Evolutionary conservation across 2,797 vertebrate species (phyloP).

Genomic region (Crax fasciolata): DNA sequence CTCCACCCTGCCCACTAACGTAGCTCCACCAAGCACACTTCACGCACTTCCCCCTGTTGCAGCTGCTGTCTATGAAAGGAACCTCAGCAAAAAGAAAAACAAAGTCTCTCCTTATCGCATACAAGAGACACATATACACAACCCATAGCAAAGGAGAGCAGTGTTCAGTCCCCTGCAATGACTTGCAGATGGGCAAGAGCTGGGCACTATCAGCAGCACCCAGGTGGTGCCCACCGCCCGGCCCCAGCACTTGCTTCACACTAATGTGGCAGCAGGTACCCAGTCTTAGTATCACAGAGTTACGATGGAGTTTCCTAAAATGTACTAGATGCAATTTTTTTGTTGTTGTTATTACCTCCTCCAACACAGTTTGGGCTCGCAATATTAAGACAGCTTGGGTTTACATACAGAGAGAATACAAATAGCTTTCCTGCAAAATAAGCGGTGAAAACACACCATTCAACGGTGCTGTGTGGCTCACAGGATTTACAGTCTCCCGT

Average conservation of each 20-base stretch:
- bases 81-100: background rate
- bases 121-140: fast-evolving
- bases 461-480: background rate
- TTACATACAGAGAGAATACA: conserved; percentile 59
- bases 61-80: background rate
- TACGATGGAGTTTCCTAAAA: background rate
- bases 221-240: background rate
- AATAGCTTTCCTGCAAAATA: conserved; percentile 65
- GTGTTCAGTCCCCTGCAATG: background rate
- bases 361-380: conserved; percentile 59
- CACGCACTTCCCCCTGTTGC: fast-evolving
- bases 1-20: background rate
- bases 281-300: fast-evolving
- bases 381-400: conserved; percentile 73
- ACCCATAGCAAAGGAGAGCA: background rate
- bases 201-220: background rate
- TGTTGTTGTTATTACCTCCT: conserved; percentile 56
- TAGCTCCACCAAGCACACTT: fast-evolving
- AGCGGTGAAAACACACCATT: conserved; percentile 49
- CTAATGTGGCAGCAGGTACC: fast-evolving
- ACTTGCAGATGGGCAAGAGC: background rate
- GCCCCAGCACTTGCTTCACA: background rate
- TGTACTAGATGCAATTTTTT: background rate
- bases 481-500: conserved; percentile 1
- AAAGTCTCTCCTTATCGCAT: background rate